Evolutionary conservation across 2,797 vertebrate species (phyloP).

Genomic region (Falco columbarius): DNA sequence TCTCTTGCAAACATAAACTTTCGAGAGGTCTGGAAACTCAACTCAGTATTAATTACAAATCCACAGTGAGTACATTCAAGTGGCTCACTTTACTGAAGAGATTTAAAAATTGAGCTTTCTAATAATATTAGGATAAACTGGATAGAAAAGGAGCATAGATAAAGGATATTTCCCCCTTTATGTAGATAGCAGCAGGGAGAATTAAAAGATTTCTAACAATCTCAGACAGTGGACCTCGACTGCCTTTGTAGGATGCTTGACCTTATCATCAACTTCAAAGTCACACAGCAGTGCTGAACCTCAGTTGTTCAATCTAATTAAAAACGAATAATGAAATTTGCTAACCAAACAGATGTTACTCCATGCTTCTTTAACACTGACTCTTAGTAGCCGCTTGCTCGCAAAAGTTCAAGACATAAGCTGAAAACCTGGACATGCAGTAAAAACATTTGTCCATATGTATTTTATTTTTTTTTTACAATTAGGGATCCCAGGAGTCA

Average conservation of each 20-base stretch:
- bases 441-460: background rate
- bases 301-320: background rate
- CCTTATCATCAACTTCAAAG: background rate
- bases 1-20: background rate
- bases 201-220: background rate
- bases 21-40: background rate
- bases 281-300: background rate
- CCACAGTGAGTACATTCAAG: background rate
- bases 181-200: background rate
- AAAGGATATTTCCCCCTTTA: background rate
- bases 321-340: background rate
- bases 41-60: background rate
- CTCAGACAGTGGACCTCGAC: background rate
- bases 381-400: background rate
- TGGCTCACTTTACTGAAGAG: background rate
- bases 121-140: background rate
- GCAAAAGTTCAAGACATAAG: background rate
- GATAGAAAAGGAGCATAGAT: background rate
- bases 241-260: background rate
- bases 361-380: background rate
- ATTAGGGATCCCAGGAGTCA: background rate
- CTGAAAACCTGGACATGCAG: background rate
- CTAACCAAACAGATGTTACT: background rate
- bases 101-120: background rate
- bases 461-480: background rate